Evolutionary conservation across 2,888 invertebrate genomes (phyloP).

Genomic region (Agrotis puta): DNA sequence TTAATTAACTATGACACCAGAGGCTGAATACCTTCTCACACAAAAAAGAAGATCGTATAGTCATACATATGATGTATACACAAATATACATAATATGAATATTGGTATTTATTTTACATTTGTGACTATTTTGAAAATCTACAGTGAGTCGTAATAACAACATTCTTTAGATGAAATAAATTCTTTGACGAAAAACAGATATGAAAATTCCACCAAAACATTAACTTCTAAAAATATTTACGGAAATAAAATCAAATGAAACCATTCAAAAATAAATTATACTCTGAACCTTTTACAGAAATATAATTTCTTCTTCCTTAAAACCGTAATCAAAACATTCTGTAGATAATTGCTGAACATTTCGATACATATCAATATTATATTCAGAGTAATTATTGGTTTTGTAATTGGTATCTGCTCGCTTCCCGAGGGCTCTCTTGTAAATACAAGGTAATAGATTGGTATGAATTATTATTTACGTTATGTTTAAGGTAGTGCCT

Average conservation of each 20-base stretch:
- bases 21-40: too few relatives aligned
- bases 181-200: background rate
- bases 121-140: background rate
- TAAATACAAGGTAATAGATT: slow-evolving; percentile 14
- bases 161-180: background rate
- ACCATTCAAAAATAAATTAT: background rate
- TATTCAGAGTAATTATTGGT: slow-evolving; percentile 53
- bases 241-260: slow-evolving; percentile 2
- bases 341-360: slow-evolving; percentile 11
- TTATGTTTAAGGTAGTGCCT: background rate
- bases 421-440: slow-evolving; percentile 24
- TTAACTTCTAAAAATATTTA: too few relatives aligned
- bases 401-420: slow-evolving; percentile 38
- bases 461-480: slow-evolving; percentile 8
- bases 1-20: too few relatives aligned
- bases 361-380: slow-evolving; percentile 31
- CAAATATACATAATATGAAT: too few relatives aligned
- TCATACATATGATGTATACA: background rate
- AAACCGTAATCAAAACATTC: slow-evolving; percentile 27
- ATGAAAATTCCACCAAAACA: background rate
- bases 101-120: too few relatives aligned
- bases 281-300: background rate
- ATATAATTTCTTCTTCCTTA: background rate
- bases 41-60: too few relatives aligned
- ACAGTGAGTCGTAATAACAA: background rate